A percentile compares a stretch with the other conserved stretches of the same genome.
These are phyloP conservation scores for Enteromius radiatus DNA, from an alignment of 2,797 vertebrate species.

Conservation along the genomic window DNA sequence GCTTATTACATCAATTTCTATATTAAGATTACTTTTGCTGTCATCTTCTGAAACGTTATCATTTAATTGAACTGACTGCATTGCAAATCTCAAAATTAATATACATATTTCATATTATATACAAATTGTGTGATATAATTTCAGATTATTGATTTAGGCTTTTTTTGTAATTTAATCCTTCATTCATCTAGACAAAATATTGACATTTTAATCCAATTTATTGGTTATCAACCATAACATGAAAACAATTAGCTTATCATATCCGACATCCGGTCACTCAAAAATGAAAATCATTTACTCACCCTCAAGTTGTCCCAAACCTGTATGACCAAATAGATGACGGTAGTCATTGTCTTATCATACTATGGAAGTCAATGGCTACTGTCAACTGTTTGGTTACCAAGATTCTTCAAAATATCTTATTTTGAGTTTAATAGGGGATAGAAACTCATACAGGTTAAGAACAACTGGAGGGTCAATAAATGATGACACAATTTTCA, in stretches of 20 bases:
- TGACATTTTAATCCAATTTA: background rate
- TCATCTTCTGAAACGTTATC: background rate
- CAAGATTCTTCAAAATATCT: background rate
- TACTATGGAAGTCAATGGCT: background rate
- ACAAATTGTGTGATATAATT: background rate
- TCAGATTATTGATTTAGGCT: background rate
- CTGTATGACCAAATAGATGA: background rate
- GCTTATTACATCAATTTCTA: background rate
- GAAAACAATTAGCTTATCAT: background rate
- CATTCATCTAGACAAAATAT: background rate
- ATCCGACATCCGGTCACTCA: background rate
- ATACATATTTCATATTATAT: background rate
- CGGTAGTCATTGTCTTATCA: background rate
- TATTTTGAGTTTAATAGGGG: background rate
- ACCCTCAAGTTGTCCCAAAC: background rate
- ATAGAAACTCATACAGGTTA: background rate
- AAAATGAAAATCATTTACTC: too few species aligned
- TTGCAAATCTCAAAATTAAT: background rate
- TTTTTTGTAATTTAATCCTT: background rate
- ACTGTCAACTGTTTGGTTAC: background rate
- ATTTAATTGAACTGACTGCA: background rate
- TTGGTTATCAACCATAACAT: background rate
- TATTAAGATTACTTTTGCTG: background rate
- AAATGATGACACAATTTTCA: background rate
- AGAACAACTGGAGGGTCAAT: background rate